Evolutionary conservation across 1,140 invertebrate genomes (phyloP), one percentile per base, ranked within the genome.

Genomic region (Myzus persicae): DNA sequence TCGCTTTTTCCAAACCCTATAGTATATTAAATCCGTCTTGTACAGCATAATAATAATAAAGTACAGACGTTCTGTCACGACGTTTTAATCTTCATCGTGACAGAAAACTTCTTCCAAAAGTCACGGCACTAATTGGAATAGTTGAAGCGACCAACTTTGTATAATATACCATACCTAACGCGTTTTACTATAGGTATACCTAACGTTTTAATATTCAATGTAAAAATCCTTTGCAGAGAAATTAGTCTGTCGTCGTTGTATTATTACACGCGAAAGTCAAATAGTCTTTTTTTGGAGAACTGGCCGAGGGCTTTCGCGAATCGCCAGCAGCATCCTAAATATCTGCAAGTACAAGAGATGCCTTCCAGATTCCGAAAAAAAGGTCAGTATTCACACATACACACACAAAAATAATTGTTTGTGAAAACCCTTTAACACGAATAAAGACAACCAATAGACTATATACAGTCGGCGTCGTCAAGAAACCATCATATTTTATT

Each of bases 391-490:
- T 7, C 0, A 24, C 0, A 1, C 7, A n/a, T 2, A 59, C 8
- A 59, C 0, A 9, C 1, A 8, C 3, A 31, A 9, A n/a, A 67
- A 67, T 67, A 67, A n/a, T n/a, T 76, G 8, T n/a, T 76, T n/a
- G 4, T n/a, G 31, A n/a, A 76, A 20, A n/a, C 48, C 48, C 0
- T 51, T 51, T n/a, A 31, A 18, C 14, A 4, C 5, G 0, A 67
- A n/a, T n/a, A n/a, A 67, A 67, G 14, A 11, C 9, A 31, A 59
- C 2, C 3, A 31, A 3, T 67, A 14, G 4, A 14, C 14, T 1
- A 1, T 11, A 0, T 6, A 76, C 31, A 76, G 0, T n/a, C 14
- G 22, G 2, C 9, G 9, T 9, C 0, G 42, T 9, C 9, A 9
- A 44, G 42, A 44, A 44, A 44, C 42, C 9, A n/a, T n/a, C n/a